Percentiles rank a stretch among this genome's conserved stretches.
Conservation (phyloP, 2,113 vertebrate genomes). For the Sarotherodon lohbergeri region DNA sequence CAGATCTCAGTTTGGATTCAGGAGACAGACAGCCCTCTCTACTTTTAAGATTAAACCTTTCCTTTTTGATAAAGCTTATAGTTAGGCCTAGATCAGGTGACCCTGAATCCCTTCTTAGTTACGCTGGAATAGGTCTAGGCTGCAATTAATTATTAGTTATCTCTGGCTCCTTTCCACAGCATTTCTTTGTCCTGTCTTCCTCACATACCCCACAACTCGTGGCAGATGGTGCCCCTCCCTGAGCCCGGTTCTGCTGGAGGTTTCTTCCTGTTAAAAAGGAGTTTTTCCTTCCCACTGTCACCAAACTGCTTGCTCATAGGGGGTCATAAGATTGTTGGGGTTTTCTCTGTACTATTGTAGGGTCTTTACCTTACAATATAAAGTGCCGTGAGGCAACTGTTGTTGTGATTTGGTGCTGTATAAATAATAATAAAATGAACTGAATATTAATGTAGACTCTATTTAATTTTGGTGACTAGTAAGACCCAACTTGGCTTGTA, state of each 20-base stretch:
- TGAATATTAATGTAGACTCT: background rate
- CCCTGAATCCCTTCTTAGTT: background rate
- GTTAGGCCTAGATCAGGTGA: background rate
- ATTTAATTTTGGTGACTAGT: background rate
- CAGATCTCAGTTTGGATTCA: background rate
- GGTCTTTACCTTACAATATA: background rate
- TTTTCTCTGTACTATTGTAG: background rate
- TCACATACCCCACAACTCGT: background rate
- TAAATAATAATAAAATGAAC: background rate
- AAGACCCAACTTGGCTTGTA: background rate
- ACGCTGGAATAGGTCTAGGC: background rate
- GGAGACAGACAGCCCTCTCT: rapidly evolving
- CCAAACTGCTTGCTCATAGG: background rate
- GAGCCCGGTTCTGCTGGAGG: rapidly evolving
- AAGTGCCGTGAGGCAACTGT: background rate
- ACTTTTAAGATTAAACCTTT: background rate
- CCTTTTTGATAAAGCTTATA: background rate
- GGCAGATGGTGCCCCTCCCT: background rate
- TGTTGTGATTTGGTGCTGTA: background rate
- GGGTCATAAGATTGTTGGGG: background rate
- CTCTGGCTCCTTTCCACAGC: background rate
- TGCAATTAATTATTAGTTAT: background rate
- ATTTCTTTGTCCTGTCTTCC: background rate
- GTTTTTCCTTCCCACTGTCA: background rate
- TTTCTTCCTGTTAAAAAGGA: background rate